Base-by-base conservation (phyloP, 2,113 vertebrate genomes). In the Sclerurus mexicanus region DNA sequence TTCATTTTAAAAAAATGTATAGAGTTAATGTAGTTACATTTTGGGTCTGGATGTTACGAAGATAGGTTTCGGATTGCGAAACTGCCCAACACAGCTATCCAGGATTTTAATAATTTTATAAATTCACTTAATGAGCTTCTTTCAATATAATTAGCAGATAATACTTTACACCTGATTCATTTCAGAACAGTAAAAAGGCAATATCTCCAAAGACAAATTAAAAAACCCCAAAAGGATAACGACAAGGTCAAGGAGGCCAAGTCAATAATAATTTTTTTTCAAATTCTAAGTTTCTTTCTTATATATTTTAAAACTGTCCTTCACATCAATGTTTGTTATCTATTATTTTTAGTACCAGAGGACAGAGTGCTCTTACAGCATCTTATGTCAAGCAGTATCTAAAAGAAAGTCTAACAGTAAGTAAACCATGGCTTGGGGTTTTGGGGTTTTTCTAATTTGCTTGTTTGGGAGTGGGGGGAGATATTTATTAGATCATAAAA, bases 151-250 rank as follows among this genome's bases (percentile, higher is more conserved):
- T 88, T 71, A 78, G 60, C 67, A 91, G 75, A 91, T 91, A 93
- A 88, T 88, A 85, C 50, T 75, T 89, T 60, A 56, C 78, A 96
- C 81, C 71, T 88, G 95, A 85, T 96, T 96, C 35, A 86, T 78
- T 87, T 95, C 68, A 73, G 82, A 96, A 42, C 16, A 72, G 27
- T 93, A 94, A 82, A 96, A 89, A 72, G 35, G 28, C 50, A 93
- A 53, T 35, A 94, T 47, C 35, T 96, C 59, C 75, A 95, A 85
- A 73, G 59, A 24, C 33, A 96, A 85, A 91, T 58, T 77, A 8
- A 85, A 67, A 47, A 42, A 56, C n/a, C 27, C 35, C 16, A 31
- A 25, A 68, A n/a, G 4, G 17, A 23, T 35, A 33, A 22, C 21
- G 42, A 56, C 20, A 46, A 86, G 4, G 58, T 12, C 22, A 93